A percentile compares a stretch with the other conserved stretches of the same genome.
These are phyloP conservation scores for Myodes glareolus DNA, from an alignment of 2,113 vertebrate genomes.

Conservation along the genomic window DNA sequence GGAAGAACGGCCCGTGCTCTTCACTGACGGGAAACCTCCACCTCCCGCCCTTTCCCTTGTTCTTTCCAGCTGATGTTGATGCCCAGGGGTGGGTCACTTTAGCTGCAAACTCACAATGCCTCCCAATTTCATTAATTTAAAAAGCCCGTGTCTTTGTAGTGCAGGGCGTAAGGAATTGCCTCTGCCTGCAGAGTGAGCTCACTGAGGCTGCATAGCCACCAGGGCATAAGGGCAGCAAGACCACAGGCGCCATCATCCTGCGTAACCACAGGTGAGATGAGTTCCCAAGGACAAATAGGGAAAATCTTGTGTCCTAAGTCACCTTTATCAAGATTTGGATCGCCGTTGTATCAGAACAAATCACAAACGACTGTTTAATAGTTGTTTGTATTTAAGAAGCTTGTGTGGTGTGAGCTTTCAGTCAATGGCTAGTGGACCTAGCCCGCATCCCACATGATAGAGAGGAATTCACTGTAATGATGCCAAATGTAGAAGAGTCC, in stretches of 20 bases:
- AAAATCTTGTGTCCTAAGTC: not conserved
- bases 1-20: not conserved
- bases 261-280: not conserved
- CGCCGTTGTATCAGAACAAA: not conserved
- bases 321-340: not conserved
- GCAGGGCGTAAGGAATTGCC: not conserved
- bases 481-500: no score
- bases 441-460: no score
- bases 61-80: not conserved
- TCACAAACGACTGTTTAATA: not conserved
- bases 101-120: not conserved
- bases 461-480: no score
- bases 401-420: not conserved
- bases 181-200: not conserved
- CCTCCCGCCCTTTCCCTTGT: not conserved
- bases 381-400: not conserved
- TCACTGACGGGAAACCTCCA: not conserved
- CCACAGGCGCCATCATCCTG: not conserved
- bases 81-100: not conserved
- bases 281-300: not conserved
- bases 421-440: not conserved
- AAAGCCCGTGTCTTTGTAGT: not conserved
- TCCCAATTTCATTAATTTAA: not conserved
- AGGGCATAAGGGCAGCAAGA: not conserved
- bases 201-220: not conserved